A percentile compares a stretch with the other conserved stretches of the same genome.
phyloP scores from a whole-genome alignment of 2,888 invertebrate species.

The Muschampia plurimacula region DNA sequence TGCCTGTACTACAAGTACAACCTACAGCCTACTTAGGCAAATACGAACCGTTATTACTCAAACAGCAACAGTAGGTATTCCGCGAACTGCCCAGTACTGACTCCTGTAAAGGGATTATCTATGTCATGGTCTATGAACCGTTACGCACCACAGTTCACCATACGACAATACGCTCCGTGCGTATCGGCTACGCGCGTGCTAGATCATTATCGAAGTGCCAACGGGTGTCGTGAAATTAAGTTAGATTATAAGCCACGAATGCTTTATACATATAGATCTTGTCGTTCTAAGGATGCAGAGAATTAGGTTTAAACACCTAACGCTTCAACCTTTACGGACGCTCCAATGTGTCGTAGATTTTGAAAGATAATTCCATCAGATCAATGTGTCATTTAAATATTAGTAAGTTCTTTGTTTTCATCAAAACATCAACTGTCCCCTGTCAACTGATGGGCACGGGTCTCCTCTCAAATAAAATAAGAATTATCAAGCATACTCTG shows the following conservation, averaged over 20 bases:
- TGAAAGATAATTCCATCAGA: too few species aligned
- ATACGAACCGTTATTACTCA: slow-evolving; percentile 39
- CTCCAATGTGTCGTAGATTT: too few species aligned
- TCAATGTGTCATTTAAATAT: too few species aligned
- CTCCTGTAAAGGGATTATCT: slow-evolving; percentile 37
- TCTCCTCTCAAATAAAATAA: too few species aligned
- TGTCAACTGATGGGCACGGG: too few species aligned
- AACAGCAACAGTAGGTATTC: slow-evolving; percentile 37
- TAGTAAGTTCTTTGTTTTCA: too few species aligned
- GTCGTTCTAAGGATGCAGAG: background rate
- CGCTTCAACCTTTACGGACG: too few species aligned
- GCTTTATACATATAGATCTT: background rate
- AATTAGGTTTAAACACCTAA: too few species aligned
- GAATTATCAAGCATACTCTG: too few species aligned
- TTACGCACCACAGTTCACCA: slow-evolving; percentile 14
- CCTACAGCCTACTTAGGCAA: slow-evolving; percentile 29
- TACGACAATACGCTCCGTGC: slow-evolving; percentile 19
- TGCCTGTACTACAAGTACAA: slow-evolving; percentile 15
- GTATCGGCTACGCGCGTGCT: slow-evolving; percentile 20
- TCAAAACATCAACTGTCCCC: too few species aligned
- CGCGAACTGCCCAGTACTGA: slow-evolving; percentile 11
- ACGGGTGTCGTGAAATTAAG: slow-evolving; percentile 14
- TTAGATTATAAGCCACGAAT: slow-evolving; percentile 2
- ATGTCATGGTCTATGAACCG: slow-evolving; percentile 35
- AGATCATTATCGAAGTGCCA: background rate